A percentile compares a stretch with the other conserved stretches of the same genome.
Conservation (phyloP, 2,113 vertebrate genomes). For the Cyphomyrus plagiostoma region DNA sequence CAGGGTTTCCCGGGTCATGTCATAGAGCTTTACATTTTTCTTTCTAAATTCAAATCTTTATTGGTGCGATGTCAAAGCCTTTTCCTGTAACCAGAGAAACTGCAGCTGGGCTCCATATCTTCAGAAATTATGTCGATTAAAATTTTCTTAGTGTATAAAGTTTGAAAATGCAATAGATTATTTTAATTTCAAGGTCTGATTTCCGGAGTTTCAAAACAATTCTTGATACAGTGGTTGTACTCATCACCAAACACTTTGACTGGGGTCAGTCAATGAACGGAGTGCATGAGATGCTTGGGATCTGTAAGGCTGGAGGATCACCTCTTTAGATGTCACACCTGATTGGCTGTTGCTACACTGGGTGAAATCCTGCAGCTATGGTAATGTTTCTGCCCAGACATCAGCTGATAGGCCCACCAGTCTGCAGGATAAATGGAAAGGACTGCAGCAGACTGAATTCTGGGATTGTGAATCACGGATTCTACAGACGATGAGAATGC, state of each 20-base stretch:
- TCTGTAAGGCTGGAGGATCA: not conserved
- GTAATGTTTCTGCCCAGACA: not conserved
- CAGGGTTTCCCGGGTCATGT: not conserved
- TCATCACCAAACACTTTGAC: not conserved
- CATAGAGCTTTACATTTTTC: not conserved
- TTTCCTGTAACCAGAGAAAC: not conserved
- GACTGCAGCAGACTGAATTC: not conserved
- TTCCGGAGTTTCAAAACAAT: not conserved
- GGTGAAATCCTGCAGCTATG: not conserved
- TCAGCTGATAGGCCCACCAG: not conserved
- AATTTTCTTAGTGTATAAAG: not conserved
- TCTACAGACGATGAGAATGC: not conserved
- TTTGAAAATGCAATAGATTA: not conserved
- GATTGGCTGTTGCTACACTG: not conserved
- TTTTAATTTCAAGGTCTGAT: not conserved
- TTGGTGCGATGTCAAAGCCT: constrained; percentile 5
- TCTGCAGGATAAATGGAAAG: not conserved
- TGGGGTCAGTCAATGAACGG: not conserved
- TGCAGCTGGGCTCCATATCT: not conserved
- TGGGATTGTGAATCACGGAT: not conserved
- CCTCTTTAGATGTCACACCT: not conserved
- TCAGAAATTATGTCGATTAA: not conserved
- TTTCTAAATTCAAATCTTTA: constrained; percentile 12
- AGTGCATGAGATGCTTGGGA: not conserved
- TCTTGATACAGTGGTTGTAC: not conserved